Conservation (phyloP, 2,888 invertebrate genomes). For the Horisme vitalbata region DNA sequence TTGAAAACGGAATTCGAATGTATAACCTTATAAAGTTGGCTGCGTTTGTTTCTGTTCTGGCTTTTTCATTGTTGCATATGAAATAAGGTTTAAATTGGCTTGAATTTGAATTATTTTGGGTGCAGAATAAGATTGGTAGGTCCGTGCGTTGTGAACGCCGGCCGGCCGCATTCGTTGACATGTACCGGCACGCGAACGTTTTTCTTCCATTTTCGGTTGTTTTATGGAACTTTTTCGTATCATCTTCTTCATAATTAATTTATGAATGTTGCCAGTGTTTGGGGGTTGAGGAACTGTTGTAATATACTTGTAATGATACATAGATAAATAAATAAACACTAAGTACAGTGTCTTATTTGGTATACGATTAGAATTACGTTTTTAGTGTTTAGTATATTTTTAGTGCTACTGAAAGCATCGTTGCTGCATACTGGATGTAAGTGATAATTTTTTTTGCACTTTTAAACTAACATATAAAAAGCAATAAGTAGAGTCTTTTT, state of each 20-base stretch:
- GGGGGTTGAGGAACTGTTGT: conserved; percentile 3
- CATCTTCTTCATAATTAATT: conserved; percentile 48
- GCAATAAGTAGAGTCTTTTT: neutral
- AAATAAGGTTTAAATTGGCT: conserved; percentile 43
- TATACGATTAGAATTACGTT: conserved; percentile 6
- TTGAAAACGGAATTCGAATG: conserved; percentile 71
- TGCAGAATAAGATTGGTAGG: conserved; percentile 47
- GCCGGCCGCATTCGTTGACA: conserved; percentile 72
- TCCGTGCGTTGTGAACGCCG: conserved; percentile 60
- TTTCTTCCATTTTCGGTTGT: conserved; percentile 66
- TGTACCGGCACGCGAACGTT: conserved; percentile 78
- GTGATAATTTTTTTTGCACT: neutral
- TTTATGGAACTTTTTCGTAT: conserved; percentile 53
- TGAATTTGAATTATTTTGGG: conserved; percentile 29
- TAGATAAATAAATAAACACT: neutral
- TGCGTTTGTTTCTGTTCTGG: neutral
- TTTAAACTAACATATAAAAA: no score
- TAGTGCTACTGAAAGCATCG: neutral
- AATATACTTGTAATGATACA: neutral
- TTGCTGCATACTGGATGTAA: neutral
- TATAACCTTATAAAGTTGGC: conserved; percentile 48
- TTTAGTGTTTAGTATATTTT: neutral
- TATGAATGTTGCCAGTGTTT: conserved; percentile 34
- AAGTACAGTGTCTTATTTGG: neutral
- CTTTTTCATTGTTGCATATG: conserved; percentile 4